These are phyloP conservation scores for Acrocephalus scirpaceus DNA, from an alignment of 2,797 vertebrate genomes.

Conservation along the genomic window DNA sequence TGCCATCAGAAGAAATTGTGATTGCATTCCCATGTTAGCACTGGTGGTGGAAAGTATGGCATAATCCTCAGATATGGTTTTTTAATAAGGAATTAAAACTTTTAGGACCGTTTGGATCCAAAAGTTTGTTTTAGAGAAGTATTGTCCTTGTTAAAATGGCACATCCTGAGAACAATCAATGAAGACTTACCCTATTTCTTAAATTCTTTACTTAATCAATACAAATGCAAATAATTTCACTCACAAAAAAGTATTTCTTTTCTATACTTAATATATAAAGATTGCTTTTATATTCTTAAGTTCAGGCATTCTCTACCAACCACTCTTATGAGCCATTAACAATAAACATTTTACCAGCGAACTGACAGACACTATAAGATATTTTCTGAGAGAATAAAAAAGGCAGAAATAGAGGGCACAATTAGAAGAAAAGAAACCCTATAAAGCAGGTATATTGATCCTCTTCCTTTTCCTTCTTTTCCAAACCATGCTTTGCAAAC, in stretches of 20 bases:
- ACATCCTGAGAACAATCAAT: neutral
- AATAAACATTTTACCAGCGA: neutral
- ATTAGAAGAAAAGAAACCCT: neutral
- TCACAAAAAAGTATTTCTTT: neutral
- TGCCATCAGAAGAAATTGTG: neutral
- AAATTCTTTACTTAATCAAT: neutral
- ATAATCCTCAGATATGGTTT: neutral
- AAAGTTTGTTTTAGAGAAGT: neutral
- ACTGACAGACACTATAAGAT: neutral
- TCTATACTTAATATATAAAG: neutral
- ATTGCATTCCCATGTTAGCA: neutral
- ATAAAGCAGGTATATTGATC: neutral
- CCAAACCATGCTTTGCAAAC: neutral
- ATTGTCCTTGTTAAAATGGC: neutral
- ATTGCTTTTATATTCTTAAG: neutral
- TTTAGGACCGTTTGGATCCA: neutral
- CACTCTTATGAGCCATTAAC: neutral
- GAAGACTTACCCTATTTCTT: neutral
- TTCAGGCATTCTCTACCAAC: neutral
- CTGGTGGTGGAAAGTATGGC: neutral
- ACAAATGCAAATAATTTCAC: neutral
- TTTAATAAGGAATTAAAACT: neutral
- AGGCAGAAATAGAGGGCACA: neutral
- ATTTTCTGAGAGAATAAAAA: neutral
- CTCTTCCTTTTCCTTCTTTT: neutral